A percentile compares a stretch with the other conserved stretches of the same genome.
Evolutionary conservation across 1,140 invertebrate species (phyloP).

Genomic region (Nasonia giraulti): DNA sequence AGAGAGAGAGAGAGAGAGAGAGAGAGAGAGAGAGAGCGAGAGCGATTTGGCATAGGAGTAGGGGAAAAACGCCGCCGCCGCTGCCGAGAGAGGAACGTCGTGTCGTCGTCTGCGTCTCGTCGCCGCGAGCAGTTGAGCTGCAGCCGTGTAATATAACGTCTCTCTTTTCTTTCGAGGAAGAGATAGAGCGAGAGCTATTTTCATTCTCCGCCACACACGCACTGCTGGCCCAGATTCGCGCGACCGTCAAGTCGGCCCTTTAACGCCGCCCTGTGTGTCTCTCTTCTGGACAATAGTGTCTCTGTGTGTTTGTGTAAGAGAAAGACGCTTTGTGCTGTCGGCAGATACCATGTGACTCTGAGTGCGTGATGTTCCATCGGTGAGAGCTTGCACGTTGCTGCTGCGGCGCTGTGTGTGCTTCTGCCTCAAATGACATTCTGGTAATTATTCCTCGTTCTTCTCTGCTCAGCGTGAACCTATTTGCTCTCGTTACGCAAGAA

Average conservation of each 20-base stretch:
- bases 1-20: neutral
- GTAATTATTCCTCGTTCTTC: slow-evolving; percentile 2
- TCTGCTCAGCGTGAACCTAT: neutral
- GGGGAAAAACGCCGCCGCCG: neutral
- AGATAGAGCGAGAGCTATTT: neutral
- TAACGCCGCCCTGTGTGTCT: neutral
- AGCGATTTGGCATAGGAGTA: neutral
- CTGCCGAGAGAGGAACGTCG: neutral
- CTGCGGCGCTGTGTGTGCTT: neutral
- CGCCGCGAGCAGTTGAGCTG: neutral
- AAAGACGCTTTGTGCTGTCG: neutral
- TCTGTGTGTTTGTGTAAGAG: neutral
- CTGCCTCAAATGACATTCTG: slow-evolving; percentile 23
- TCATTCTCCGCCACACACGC: neutral
- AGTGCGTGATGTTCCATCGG: neutral
- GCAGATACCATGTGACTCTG: neutral
- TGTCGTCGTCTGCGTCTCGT: neutral
- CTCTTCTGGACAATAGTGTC: too few relatives aligned
- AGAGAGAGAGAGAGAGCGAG: neutral
- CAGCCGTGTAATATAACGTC: neutral
- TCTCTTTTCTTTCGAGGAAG: too few relatives aligned
- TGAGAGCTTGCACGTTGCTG: too few relatives aligned
- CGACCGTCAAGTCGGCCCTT: neutral
- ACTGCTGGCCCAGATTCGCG: neutral
- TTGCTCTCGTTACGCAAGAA: neutral